These are phyloP conservation scores for Neria commutata DNA, from an alignment of 2,888 invertebrate species.

Conservation along the genomic window DNA sequence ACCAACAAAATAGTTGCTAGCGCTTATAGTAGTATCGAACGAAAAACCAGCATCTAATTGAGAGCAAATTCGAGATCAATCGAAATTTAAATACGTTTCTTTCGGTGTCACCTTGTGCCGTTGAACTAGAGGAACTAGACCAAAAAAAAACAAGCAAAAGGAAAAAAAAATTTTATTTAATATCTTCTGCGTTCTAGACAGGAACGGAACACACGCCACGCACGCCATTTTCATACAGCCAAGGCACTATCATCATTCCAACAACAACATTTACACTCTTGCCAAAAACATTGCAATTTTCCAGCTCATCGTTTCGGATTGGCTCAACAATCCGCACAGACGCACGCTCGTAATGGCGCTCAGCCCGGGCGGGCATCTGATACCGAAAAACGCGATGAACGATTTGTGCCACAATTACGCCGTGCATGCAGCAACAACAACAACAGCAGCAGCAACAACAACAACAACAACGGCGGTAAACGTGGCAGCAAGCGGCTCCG, in stretches of 20 bases:
- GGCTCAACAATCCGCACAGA: slow-evolving; percentile 56
- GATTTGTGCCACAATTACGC: slow-evolving; percentile 53
- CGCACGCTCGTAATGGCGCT: slow-evolving; percentile 61
- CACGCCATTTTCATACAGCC: too few relatives aligned
- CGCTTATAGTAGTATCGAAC: too few relatives aligned
- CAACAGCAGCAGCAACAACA: slow-evolving; percentile 19
- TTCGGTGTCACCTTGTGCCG: too few relatives aligned
- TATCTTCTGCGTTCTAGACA: background rate
- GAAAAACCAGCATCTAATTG: too few relatives aligned
- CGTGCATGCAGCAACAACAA: slow-evolving; percentile 16
- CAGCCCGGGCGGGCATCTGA: slow-evolving; percentile 62
- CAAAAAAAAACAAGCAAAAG: too few relatives aligned
- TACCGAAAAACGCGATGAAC: slow-evolving; percentile 61
- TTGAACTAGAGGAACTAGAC: too few relatives aligned
- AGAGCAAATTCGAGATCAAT: too few relatives aligned
- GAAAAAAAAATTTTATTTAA: background rate
- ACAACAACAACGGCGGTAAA: slow-evolving; percentile 21
- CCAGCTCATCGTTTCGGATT: slow-evolving; percentile 60
- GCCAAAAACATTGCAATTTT: too few relatives aligned
- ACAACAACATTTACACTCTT: too few relatives aligned
- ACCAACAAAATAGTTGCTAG: too few relatives aligned
- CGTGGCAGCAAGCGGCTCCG: slow-evolving; percentile 20
- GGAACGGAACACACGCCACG: background rate
- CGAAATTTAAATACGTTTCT: too few relatives aligned
- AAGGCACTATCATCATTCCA: too few relatives aligned